A percentile compares a stretch with the other conserved stretches of the same genome.
These are phyloP conservation scores for Emydoidea blandingii DNA, from an alignment of 2,797 vertebrate genomes.

Conservation along the genomic window DNA sequence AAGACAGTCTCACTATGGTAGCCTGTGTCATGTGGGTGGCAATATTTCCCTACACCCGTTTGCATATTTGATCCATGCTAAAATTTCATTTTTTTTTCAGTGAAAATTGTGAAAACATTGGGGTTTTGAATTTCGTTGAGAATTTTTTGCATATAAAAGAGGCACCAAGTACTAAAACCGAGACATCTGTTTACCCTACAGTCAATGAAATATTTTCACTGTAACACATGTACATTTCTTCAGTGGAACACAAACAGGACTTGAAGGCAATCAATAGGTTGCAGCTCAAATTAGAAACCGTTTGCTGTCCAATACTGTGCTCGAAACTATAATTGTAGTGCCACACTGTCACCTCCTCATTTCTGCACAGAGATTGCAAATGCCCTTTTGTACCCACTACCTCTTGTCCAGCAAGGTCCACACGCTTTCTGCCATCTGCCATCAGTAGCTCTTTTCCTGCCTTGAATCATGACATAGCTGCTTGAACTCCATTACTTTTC, in stretches of 20 bases:
- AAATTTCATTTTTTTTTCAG: neutral
- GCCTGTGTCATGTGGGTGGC: neutral
- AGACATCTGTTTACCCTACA: neutral
- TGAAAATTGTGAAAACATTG: too few species aligned
- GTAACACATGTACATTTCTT: fast-evolving
- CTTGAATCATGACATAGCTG: fast-evolving
- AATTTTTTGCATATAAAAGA: neutral
- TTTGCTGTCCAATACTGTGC: too few species aligned
- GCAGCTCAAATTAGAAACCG: too few species aligned
- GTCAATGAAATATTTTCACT: neutral
- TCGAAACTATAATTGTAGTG: neutral
- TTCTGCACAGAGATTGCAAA: neutral
- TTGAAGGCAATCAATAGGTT: neutral
- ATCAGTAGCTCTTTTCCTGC: fast-evolving
- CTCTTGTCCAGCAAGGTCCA: fast-evolving
- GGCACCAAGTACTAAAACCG: neutral
- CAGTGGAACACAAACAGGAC: neutral
- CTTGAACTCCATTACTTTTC: neutral
- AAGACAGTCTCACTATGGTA: neutral
- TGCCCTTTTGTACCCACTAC: too few species aligned
- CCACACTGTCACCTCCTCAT: neutral
- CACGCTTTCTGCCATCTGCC: neutral
- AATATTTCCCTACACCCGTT: neutral
- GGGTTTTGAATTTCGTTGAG: neutral
- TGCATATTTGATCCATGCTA: neutral